Conservation (phyloP, 2,888 invertebrate species). For the Pedicia rivosa region DNA sequence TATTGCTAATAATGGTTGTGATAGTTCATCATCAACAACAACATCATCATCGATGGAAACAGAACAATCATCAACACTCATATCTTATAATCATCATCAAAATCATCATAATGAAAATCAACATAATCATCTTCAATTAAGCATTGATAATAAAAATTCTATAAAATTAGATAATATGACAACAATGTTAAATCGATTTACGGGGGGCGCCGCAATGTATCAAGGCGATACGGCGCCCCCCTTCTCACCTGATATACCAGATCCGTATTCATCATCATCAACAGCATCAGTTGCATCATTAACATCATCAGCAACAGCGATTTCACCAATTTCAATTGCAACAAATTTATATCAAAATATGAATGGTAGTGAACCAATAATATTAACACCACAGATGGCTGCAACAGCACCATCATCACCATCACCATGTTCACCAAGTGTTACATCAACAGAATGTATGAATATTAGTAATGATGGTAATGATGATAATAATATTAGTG, state of each 20-base stretch:
- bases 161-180: constrained; percentile 12
- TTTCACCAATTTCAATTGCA: no score
- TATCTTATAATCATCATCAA: constrained; percentile 14
- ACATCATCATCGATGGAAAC: constrained; percentile 2
- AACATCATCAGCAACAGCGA: neutral
- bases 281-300: no score
- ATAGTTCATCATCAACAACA: constrained; percentile 27
- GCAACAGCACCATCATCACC: constrained; percentile 13
- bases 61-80: constrained; percentile 17
- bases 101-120: constrained; percentile 3
- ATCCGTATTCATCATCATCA: constrained; percentile 19
- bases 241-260: constrained; percentile 16
- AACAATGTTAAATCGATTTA: constrained; percentile 14
- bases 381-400: constrained; percentile 7
- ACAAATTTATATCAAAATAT: no score
- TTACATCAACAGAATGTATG: constrained; percentile 6
- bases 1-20: constrained; percentile 31
- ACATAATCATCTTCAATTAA: constrained; percentile 13
- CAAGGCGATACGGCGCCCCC: constrained; percentile 14
- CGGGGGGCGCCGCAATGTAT: constrained; percentile 13
- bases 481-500: constrained; percentile 28
- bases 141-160: constrained; percentile 15
- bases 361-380: neutral
- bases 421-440: constrained; percentile 19
- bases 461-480: no score